Evolutionary conservation across 2,113 vertebrate genomes (phyloP).

Genomic region (Pluvianellus socialis): DNA sequence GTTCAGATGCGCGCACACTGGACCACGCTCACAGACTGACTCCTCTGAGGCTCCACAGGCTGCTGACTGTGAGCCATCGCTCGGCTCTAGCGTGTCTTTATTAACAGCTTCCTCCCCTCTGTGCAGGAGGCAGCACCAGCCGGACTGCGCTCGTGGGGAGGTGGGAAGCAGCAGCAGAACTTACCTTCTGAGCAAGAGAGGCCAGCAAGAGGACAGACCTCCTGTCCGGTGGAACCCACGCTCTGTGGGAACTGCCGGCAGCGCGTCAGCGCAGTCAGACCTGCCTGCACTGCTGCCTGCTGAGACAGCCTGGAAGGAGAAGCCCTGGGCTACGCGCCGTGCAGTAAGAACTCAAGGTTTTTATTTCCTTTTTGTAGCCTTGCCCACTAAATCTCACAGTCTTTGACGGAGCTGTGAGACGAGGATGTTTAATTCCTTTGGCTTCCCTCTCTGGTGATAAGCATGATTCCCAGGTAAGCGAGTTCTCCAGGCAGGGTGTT

Average conservation of each 20-base stretch:
- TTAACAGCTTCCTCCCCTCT: neutral
- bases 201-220: neutral
- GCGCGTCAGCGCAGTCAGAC: neutral
- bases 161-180: neutral
- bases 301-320: neutral
- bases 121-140: neutral
- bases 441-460: neutral
- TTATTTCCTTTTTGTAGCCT: neutral
- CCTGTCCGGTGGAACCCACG: neutral
- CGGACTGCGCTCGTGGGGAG: neutral
- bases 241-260: neutral
- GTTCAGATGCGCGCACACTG: neutral
- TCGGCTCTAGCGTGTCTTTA: too few relatives aligned
- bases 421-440: neutral
- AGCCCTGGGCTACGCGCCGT: neutral
- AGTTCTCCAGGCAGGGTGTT: neutral
- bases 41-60: neutral
- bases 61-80: neutral
- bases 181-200: neutral
- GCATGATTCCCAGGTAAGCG: neutral
- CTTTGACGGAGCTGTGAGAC: neutral
- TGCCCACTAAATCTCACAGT: neutral
- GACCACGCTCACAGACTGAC: neutral
- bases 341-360: neutral
- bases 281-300: neutral